Percentiles rank a stretch among this genome's conserved stretches.
Conservation (phyloP, 64 coral and sea anemone genomes). For the Montipora cactus region DNA sequence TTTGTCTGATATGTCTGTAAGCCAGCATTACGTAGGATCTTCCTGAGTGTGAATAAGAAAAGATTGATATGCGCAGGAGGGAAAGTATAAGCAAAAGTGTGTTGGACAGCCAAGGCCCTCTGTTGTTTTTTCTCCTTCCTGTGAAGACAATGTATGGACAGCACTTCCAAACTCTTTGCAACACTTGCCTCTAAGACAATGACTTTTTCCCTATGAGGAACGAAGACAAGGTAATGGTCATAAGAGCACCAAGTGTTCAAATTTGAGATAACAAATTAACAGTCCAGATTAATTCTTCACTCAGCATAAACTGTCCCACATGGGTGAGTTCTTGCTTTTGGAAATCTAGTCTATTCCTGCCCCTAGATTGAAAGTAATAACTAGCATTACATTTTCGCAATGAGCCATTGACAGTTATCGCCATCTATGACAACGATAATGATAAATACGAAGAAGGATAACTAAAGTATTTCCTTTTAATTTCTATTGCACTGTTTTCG, state of each 20-base stretch:
- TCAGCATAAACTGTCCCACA: no score
- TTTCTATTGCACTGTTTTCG: no score
- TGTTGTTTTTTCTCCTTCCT: neutral
- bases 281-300: no score
- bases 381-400: no score
- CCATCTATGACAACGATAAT: no score
- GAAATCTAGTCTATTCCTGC: no score
- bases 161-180: constrained; percentile 35
- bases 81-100: neutral
- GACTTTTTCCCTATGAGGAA: constrained; percentile 21
- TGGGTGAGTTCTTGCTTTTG: no score
- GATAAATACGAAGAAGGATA: no score
- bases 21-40: neutral
- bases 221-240: neutral
- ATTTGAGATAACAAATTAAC: neutral
- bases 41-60: constrained; percentile 12
- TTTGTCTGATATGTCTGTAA: constrained; percentile 11
- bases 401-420: no score
- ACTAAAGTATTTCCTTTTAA: no score
- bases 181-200: constrained; percentile 9
- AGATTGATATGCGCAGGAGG: constrained; percentile 26
- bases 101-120: neutral
- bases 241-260: neutral
- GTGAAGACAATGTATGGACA: neutral
- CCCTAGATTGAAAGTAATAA: no score